Evolutionary conservation across 2,797 vertebrate species (phyloP).

Genomic region (Alfaro cultratus): DNA sequence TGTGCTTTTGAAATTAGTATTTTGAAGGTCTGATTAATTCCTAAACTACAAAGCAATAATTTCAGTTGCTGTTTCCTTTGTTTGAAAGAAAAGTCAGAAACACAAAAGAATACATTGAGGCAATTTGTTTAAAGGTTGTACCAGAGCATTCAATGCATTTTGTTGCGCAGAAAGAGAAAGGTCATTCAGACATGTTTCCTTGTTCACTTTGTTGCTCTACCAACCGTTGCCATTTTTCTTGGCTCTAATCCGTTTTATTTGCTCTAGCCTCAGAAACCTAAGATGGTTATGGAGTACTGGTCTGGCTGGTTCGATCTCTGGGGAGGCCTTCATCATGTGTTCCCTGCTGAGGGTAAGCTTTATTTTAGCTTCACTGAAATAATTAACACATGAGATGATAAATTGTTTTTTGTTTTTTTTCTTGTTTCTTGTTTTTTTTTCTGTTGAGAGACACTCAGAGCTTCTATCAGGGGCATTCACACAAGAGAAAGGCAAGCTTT

Average conservation of each 20-base stretch:
- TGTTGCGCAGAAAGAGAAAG: not conserved
- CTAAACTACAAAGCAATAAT: not conserved
- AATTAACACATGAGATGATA: not conserved
- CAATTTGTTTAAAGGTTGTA: slow-evolving; percentile 3
- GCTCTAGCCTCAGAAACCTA: slow-evolving; percentile 85
- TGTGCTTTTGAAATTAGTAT: not conserved
- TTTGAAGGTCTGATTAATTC: not conserved
- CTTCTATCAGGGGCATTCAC: not conserved
- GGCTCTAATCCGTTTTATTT: not conserved
- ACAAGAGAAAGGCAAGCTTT: slow-evolving; percentile 12
- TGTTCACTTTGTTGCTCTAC: slow-evolving; percentile 1
- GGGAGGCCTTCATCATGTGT: slow-evolving; percentile 89
- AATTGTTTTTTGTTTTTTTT: not conserved
- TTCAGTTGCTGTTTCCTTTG: not conserved
- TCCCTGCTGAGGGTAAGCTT: slow-evolving; percentile 86
- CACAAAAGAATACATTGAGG: not conserved
- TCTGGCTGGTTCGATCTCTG: slow-evolving; percentile 95
- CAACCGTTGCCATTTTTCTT: not conserved
- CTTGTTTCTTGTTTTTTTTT: not conserved
- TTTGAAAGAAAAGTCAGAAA: not conserved
- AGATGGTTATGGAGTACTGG: slow-evolving; percentile 97
- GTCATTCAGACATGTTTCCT: not conserved
- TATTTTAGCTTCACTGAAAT: slow-evolving; percentile 1
- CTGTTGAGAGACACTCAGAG: not conserved
- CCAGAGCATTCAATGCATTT: too few relatives aligned